phyloP scores from a whole-genome alignment of 2,888 invertebrate genomes.

The Ashinkailepas kermadecensis region DNA sequence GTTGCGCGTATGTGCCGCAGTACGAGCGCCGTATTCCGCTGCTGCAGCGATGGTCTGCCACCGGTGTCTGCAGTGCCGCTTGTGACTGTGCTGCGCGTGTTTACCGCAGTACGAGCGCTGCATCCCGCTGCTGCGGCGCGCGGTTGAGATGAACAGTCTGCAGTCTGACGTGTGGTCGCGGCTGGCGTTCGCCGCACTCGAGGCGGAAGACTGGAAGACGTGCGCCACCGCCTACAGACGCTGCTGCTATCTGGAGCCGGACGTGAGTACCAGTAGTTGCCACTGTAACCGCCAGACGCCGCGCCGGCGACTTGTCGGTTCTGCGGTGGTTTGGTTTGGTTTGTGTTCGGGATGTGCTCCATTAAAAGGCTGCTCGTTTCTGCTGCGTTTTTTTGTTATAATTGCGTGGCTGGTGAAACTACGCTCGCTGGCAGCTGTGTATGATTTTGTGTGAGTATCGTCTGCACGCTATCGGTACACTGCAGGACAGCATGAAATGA shows the following conservation, averaged over 20 bases:
- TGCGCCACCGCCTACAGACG: slow-evolving; percentile 77
- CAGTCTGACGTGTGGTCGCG: slow-evolving; percentile 81
- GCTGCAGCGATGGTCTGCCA: slow-evolving; percentile 51
- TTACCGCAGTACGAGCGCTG: slow-evolving; percentile 60
- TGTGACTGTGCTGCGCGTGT: slow-evolving; percentile 48
- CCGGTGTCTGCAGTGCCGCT: slow-evolving; percentile 63
- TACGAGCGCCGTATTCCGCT: slow-evolving; percentile 72
- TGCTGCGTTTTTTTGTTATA: no score
- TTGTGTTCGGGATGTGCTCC: no score
- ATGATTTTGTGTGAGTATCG: no score
- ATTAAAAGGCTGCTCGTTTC: no score
- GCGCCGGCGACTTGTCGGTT: no score
- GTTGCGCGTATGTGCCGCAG: slow-evolving; percentile 42
- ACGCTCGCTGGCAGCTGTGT: no score
- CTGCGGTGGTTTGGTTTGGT: no score
- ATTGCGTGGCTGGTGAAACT: no score
- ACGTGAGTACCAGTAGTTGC: slow-evolving; percentile 42
- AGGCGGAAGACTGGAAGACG: slow-evolving; percentile 67
- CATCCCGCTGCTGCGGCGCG: slow-evolving; percentile 70
- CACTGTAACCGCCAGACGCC: background rate
- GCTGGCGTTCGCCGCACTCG: slow-evolving; percentile 75
- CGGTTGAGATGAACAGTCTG: slow-evolving; percentile 75
- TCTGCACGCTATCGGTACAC: no score
- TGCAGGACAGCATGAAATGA: no score
- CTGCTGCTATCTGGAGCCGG: slow-evolving; percentile 75